These are phyloP conservation scores for Bombyx huttoni DNA, from an alignment of 2,888 invertebrate genomes.

Conservation along the genomic window DNA sequence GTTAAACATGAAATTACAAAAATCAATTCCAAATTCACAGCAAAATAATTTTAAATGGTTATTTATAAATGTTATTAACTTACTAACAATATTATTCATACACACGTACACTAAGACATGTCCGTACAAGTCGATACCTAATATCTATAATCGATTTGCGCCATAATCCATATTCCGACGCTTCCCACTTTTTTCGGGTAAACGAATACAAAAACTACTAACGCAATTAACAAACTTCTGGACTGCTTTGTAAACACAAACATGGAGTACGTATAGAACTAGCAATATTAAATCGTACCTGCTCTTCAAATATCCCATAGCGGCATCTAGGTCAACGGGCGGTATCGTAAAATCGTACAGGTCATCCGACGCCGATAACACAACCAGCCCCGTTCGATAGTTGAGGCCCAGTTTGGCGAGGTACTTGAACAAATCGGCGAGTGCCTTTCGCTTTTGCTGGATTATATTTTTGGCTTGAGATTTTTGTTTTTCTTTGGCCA, in stretches of 20 bases:
- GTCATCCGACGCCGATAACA: conserved; percentile 59
- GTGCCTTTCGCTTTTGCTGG: conserved; percentile 86
- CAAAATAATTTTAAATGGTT: too few species aligned
- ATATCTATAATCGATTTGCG: too few species aligned
- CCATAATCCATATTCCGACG: too few species aligned
- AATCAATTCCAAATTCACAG: too few species aligned
- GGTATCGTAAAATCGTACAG: conserved; percentile 76
- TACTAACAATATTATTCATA: too few species aligned
- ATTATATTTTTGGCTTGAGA: conserved; percentile 85
- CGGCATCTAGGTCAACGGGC: conserved; percentile 79
- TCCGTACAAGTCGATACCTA: too few species aligned
- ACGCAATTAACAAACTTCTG: too few species aligned
- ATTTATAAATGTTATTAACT: too few species aligned
- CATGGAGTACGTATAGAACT: neutral
- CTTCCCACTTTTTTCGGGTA: too few species aligned
- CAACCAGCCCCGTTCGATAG: conserved; percentile 83
- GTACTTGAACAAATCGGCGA: conserved; percentile 89
- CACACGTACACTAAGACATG: too few species aligned
- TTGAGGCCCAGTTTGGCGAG: conserved; percentile 83
- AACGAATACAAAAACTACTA: too few species aligned
- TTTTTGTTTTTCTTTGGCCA: conserved; percentile 81
- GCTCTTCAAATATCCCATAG: conserved; percentile 67
- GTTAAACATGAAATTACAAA: too few species aligned
- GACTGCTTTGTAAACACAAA: neutral
- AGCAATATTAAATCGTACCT: conserved; percentile 22